Conservation (phyloP, 1,140 invertebrate species). For the Pristionchus pacificus region DNA sequence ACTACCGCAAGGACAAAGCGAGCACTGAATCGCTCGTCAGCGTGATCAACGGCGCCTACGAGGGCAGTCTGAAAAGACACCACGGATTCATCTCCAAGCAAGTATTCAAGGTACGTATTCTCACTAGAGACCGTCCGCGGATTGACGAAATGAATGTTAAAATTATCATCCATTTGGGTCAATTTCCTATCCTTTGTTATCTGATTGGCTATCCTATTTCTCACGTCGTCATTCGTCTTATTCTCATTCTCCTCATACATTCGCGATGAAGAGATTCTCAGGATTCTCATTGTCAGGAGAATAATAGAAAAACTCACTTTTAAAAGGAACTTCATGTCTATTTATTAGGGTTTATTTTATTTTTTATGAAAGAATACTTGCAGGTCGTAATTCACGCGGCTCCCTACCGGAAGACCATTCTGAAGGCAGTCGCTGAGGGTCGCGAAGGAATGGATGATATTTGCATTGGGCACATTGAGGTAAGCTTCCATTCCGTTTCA, state of each 20-base stretch:
- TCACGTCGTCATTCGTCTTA: no score
- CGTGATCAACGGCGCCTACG: slow-evolving; percentile 29
- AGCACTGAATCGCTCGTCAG: slow-evolving; percentile 30
- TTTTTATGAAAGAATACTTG: slow-evolving; percentile 1
- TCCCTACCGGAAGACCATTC: slow-evolving; percentile 34
- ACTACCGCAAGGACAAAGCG: slow-evolving; percentile 28
- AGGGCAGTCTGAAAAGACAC: slow-evolving; percentile 36
- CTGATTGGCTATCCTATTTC: no score
- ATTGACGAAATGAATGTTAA: no score
- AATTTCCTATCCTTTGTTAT: no score
- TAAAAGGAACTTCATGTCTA: neutral
- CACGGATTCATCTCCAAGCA: slow-evolving; percentile 38
- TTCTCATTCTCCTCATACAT: no score
- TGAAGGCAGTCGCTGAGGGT: slow-evolving; percentile 37
- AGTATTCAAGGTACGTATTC: slow-evolving; percentile 35
- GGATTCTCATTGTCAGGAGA: neutral
- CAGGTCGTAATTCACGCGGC: slow-evolving; percentile 35
- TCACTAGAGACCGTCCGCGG: no score
- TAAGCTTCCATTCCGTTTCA: neutral
- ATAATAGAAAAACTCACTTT: slow-evolving; percentile 2
- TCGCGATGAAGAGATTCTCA: no score
- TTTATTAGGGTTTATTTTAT: neutral
- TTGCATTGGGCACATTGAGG: slow-evolving; percentile 36
- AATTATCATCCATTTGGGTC: neutral
- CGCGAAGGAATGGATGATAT: slow-evolving; percentile 36